A percentile compares a stretch with the other conserved stretches of the same genome.
phyloP scores from a whole-genome alignment of 2,797 vertebrate species.

The Picus viridis region DNA sequence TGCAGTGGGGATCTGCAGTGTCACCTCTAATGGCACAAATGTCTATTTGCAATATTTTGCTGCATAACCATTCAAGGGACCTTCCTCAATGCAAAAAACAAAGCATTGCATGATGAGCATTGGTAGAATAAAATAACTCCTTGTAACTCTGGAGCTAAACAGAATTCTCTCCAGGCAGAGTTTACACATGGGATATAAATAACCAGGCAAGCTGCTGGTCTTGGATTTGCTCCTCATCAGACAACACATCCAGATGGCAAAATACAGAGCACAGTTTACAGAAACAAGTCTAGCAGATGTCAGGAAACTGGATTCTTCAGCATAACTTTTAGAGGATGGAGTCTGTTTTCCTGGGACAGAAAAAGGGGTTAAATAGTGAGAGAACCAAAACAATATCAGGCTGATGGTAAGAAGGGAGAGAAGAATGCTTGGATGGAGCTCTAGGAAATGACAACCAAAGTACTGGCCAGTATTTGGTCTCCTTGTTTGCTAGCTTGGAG shows the following conservation, averaged over 20 bases:
- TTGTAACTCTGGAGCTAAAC: not conserved
- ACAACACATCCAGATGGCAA: conserved; percentile 50
- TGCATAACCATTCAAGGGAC: not conserved
- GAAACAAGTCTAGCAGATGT: conserved; percentile 34
- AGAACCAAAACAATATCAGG: not conserved
- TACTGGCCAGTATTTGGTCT: not conserved
- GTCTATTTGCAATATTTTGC: not conserved
- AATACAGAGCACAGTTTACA: conserved; percentile 28
- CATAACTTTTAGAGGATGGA: not conserved
- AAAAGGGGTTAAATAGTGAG: not conserved
- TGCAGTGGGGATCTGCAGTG: not conserved
- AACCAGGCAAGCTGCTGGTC: conserved; percentile 22
- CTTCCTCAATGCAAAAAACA: not conserved
- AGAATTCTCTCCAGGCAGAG: conserved; percentile 5
- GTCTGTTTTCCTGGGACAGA: not conserved
- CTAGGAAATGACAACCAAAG: not conserved
- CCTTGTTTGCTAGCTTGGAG: not conserved
- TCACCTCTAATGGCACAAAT: not conserved
- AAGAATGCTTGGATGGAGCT: not conserved
- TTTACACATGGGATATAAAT: conserved; percentile 23
- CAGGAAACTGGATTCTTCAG: conserved; percentile 8
- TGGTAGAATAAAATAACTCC: not conserved
- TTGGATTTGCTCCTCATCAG: conserved; percentile 42
- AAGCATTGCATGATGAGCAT: not conserved
- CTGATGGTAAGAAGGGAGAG: not conserved